Evolutionary conservation across 2,797 vertebrate species (phyloP).

Genomic region (Petrocephalus sullivani): DNA sequence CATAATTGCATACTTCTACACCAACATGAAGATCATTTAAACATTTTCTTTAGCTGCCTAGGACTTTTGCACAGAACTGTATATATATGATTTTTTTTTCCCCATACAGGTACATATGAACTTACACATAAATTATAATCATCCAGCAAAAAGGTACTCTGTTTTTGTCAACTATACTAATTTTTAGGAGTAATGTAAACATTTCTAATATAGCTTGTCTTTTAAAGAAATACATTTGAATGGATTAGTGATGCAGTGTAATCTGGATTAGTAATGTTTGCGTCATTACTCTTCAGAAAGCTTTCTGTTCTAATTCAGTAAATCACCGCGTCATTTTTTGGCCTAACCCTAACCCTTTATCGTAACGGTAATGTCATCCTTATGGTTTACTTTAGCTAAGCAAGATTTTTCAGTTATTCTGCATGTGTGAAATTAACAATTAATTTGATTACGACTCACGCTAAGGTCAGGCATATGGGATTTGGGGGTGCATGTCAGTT

Average conservation of each 20-base stretch:
- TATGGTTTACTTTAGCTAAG: background rate
- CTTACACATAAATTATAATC: background rate
- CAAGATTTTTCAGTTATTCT: background rate
- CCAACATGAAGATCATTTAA: background rate
- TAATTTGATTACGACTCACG: background rate
- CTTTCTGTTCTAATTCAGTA: conserved; percentile 36
- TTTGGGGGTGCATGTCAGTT: background rate
- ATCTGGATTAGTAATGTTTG: conserved; percentile 63
- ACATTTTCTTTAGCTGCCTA: background rate
- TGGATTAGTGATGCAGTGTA: conserved; percentile 53
- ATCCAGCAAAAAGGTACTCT: background rate
- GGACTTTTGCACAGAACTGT: background rate
- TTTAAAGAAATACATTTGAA: conserved; percentile 46
- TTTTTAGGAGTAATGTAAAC: conserved; percentile 7
- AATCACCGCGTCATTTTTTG: conserved; percentile 40
- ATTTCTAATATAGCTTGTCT: conserved; percentile 18
- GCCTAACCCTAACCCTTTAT: conserved; percentile 12
- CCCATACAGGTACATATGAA: background rate
- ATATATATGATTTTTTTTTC: background rate
- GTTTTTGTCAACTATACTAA: background rate
- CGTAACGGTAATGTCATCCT: background rate
- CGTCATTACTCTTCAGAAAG: conserved; percentile 60
- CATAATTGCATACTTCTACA: background rate
- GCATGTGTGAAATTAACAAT: background rate
- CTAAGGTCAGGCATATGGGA: background rate